Evolutionary conservation across 2,888 invertebrate genomes (phyloP), one percentile per base, ranked within the genome.

Genomic region (Chrysomela aeneicollis): DNA sequence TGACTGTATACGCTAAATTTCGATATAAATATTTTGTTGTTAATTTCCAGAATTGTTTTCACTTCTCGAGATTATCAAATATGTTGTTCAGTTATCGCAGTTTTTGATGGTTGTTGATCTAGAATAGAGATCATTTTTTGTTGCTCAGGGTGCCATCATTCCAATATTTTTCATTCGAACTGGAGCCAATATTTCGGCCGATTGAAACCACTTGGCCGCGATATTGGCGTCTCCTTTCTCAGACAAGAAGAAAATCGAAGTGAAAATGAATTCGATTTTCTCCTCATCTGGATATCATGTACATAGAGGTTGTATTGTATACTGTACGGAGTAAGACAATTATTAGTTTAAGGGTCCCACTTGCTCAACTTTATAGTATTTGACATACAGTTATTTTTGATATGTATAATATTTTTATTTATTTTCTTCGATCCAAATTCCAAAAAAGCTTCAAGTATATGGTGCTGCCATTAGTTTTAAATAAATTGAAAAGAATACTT

Each of bases 141-240:
- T 73, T 79, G 80, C 83, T 83, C 82, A 83, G 83, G 83, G 83
- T 83, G 83, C 83, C 83, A 83, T 83, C 79, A 80, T 78, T 79
- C 78, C 80, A 79, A 79, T 79, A 78, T n/a, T 73, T 71, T 74
- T 73, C 73, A 71, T 17, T 21, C 17, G 67, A 64, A 72, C 66
- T 63, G 68, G 67, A 58, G 50, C 67, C 66, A 68, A 62, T 68
- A 59, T 73, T 72, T 32, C 55, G 66, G 63, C 68, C 63, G n/a
- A 57, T 60, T 12, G 35, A 32, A 32, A 67, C 53, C 59, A 60
- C 35, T 61, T 49, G 49, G 60, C 64, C 60, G 54, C 51, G 61
- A 61, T 62, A 57, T 64, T 65, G 54, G 64, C 37, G 17, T 59
- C 67, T 70, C 65, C 62, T 73, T 71, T 73, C 72, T 73, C 71